Evolutionary conservation across 2,113 vertebrate genomes (phyloP), one percentile per base, ranked within the genome.

Genomic region (Microcebus jonahi): DNA sequence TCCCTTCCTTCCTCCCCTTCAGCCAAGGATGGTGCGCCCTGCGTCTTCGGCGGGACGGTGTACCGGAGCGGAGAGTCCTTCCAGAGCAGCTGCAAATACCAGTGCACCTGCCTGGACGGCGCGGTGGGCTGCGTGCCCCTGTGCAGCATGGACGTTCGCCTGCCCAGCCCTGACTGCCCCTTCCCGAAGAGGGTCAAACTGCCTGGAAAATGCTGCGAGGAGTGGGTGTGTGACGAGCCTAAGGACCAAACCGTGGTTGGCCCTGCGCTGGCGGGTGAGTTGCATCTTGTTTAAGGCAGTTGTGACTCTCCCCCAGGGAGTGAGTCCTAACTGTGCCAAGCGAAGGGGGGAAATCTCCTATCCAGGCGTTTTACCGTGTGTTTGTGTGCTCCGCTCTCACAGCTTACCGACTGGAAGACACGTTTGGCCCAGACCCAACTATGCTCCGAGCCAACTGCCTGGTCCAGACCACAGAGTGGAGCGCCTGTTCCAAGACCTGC

Each of bases 391-490:
- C 36, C 97, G 77, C 98, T 68, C 79, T 96, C 90, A 34, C 98
- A 99, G 99, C 99, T 83, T 99, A 99, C 98, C 99, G 99, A 97
- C 98, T 99, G 97, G 99, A 99, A 97, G 99, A 99, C 95, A 99
- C 99, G 29, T 99, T 99, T 0, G 99, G 99, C 91, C 99, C 99
- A 6, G 99, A 99, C 94, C 99, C 98, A 45, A 99, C 99, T 7
- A 98, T 99, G 99, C 99, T 99, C 98, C 99, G 99, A 93, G 99
- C 99, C 97, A 99, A 99, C 99, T 99, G 99, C 97, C 98, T 99
- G 98, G 99, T 99, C 94, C 99, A 99, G 99, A 99, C 99, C 96
- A 99, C 99, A 0, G 99, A 99, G 92, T 99, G 99, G 99, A 99
- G 99, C 45, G 99, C 99, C 94, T 99, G 99, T 98, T 99, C 99